A percentile compares a stretch with the other conserved stretches of the same genome.
Evolutionary conservation across 2,888 invertebrate genomes (phyloP).

Genomic region (Agriotes lineatus): DNA sequence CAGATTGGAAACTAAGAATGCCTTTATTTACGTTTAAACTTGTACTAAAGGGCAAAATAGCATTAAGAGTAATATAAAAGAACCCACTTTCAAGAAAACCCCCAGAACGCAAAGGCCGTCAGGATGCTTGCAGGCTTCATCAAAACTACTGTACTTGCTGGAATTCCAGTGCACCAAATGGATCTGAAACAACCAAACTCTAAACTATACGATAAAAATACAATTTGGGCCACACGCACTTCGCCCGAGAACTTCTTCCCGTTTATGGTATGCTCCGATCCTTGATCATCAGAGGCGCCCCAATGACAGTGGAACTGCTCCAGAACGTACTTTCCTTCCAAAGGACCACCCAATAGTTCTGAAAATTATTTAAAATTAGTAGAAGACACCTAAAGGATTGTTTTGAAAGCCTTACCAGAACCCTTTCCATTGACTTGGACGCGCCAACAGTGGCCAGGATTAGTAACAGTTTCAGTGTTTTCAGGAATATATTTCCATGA

Average conservation of each 20-base stretch:
- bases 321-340: conserved; percentile 83
- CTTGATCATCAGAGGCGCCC: conserved; percentile 87
- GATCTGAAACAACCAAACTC: conserved; percentile 69
- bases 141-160: conserved; percentile 84
- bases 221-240: conserved; percentile 68
- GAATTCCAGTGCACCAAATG: conserved; percentile 97
- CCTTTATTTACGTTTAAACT: no score
- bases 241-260: conserved; percentile 93
- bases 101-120: conserved; percentile 94
- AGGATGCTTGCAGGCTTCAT: conserved; percentile 84
- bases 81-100: conserved; percentile 89
- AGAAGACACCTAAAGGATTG: no score
- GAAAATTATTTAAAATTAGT: no score
- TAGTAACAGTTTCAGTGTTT: conserved; percentile 79
- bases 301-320: conserved; percentile 97
- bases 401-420: conserved; percentile 77
- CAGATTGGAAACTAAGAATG: no score
- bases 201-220: no score
- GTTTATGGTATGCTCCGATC: conserved; percentile 95
- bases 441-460: conserved; percentile 90
- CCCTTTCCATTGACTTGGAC: conserved; percentile 83
- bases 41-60: no score
- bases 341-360: conserved; percentile 89
- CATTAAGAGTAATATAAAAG: no score
- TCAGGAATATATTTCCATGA: conserved; percentile 82